Evolutionary conservation across 1,140 invertebrate species (phyloP), one percentile per base, ranked within the genome.

Genomic region (Coptotermes formosanus): DNA sequence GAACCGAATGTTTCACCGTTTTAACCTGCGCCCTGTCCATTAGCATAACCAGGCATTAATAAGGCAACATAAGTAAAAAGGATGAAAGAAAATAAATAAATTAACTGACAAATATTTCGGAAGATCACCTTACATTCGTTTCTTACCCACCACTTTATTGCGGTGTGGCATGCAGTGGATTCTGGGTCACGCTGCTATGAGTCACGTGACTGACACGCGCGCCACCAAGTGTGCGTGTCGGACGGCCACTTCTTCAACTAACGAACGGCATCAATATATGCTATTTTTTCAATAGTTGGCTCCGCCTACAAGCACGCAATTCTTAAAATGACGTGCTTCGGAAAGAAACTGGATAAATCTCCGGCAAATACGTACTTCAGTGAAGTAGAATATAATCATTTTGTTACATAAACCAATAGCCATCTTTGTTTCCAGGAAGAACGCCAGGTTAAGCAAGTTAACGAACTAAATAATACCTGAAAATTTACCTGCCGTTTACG

Each of bases 181-280:
- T 75, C 64, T 75, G 64, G 64, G 64, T 75, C 64, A 75, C 64
- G 64, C 25, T 75, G 25, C n/a, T 30, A 1, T 25, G 25, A 75
- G 25, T 75, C 82, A 52, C 48, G 48, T 45, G 82, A 83, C 82
- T 83, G 82, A 83, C 82, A 83, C 82, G 82, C 82, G 82, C 82
- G 82, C 82, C 82, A 75, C 82, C 25, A 25, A 83, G 48, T 52
- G 82, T 83, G 82, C 82, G 32, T 83, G 82, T 83, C 8, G 82
- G 48, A 52, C 82, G 82, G 82, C 48, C n/a, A 83, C 82, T 83
- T 83, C 82, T 38, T 44, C 82, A 83, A 83, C 82, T 43, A 83
- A 83, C 64, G 64, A 75, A 75, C 82, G 82, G 25, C 82, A 83
- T 83, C 82, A 83, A 83, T 83, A 83, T 83, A 83, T n/a, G 48